Percentiles rank a stretch among this genome's conserved stretches.
Evolutionary conservation across 2,888 invertebrate genomes (phyloP).

Genomic region (Beris chalybata): DNA sequence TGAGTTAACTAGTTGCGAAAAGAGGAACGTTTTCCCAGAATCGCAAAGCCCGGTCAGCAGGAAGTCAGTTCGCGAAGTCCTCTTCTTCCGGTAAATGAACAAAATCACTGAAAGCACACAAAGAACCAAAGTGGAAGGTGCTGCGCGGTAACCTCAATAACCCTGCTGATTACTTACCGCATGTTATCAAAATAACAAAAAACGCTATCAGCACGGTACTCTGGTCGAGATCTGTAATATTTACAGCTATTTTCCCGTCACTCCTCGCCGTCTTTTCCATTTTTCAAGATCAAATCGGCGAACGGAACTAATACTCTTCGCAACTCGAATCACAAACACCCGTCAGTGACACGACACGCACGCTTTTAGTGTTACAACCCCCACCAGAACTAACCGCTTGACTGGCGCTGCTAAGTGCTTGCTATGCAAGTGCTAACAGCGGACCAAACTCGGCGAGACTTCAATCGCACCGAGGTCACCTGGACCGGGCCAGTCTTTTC

Average conservation of each 20-base stretch:
- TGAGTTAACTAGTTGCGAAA: constrained; percentile 73
- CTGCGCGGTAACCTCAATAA: constrained; percentile 25
- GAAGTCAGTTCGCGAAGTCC: constrained; percentile 64
- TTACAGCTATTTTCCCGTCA: constrained; percentile 43
- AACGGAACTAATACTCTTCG: too few species aligned
- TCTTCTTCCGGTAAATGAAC: constrained; percentile 48
- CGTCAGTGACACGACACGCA: constrained; percentile 39
- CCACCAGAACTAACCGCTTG: background rate
- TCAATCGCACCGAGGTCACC: too few species aligned
- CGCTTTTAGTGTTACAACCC: constrained; percentile 22
- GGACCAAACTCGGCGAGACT: too few species aligned
- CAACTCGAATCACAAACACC: constrained; percentile 16
- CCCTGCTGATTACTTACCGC: constrained; percentile 35
- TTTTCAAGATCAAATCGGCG: constrained; percentile 34
- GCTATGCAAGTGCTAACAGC: too few species aligned
- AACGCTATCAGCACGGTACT: constrained; percentile 48
- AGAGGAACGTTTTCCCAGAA: constrained; percentile 88
- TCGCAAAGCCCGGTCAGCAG: constrained; percentile 84
- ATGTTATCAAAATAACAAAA: constrained; percentile 46
- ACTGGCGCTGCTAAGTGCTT: too few species aligned
- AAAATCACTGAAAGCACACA: constrained; percentile 46
- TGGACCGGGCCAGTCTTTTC: too few species aligned
- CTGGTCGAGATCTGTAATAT: constrained; percentile 45
- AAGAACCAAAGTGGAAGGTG: background rate
- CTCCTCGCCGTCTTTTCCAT: constrained; percentile 46